A percentile compares a stretch with the other conserved stretches of the same genome.
These are phyloP conservation scores for Sebastiscus albofasciatus DNA, from an alignment of 2,797 vertebrate genomes.

Conservation along the genomic window DNA sequence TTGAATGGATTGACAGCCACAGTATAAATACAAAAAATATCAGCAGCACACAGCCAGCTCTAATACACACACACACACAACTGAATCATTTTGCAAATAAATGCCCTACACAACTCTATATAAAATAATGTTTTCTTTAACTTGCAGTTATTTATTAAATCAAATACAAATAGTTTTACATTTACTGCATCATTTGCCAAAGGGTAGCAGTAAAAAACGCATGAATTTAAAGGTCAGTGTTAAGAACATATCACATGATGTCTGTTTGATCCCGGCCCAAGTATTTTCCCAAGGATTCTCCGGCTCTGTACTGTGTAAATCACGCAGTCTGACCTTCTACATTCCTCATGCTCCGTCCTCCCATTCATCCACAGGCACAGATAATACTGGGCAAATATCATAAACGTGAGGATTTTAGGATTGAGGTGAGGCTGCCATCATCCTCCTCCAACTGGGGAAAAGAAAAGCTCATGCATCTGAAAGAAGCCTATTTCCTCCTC, in stretches of 20 bases:
- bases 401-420: slow-evolving; percentile 89
- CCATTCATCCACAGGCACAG: slow-evolving; percentile 90
- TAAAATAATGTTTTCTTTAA: not conserved
- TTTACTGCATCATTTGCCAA: slow-evolving; percentile 33
- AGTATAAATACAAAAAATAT: not conserved
- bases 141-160: not conserved
- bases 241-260: slow-evolving; percentile 74
- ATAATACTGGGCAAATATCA: slow-evolving; percentile 91
- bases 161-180: slow-evolving; percentile 15
- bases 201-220: slow-evolving; percentile 32
- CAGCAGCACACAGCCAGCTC: not conserved
- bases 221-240: slow-evolving; percentile 75
- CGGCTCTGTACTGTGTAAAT: slow-evolving; percentile 77
- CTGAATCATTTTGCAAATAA: not conserved
- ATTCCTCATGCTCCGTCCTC: slow-evolving; percentile 86
- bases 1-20: too few relatives aligned
- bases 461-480: slow-evolving; percentile 71
- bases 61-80: not conserved
- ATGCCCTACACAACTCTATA: not conserved
- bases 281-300: slow-evolving; percentile 81
- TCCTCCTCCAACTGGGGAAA: slow-evolving; percentile 76
- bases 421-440: slow-evolving; percentile 83
- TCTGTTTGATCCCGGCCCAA: slow-evolving; percentile 76
- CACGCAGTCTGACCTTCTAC: slow-evolving; percentile 82
- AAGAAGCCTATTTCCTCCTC: slow-evolving; percentile 48